Conservation (phyloP, 1,140 invertebrate genomes). For the Pseudomyrmex pallidus region DNA sequence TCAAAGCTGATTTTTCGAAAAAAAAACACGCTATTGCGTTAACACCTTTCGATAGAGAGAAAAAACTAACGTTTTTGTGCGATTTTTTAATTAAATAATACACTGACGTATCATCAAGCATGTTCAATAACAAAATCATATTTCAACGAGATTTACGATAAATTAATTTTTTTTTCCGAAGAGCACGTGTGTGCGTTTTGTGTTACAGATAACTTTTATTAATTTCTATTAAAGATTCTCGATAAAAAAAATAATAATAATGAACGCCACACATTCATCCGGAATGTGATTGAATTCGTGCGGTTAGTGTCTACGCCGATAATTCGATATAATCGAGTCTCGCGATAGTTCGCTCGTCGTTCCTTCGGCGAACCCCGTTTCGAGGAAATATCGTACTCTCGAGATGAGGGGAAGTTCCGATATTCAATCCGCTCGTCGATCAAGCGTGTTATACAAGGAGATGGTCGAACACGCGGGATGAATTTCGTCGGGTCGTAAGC, state of each 20-base stretch:
- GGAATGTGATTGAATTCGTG: background rate
- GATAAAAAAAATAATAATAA: slow-evolving; percentile 19
- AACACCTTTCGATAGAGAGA: background rate
- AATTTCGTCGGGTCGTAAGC: slow-evolving; percentile 47
- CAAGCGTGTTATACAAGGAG: slow-evolving; percentile 46
- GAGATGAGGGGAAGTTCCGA: background rate
- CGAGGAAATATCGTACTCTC: no score
- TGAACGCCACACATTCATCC: background rate
- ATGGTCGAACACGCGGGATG: slow-evolving; percentile 15
- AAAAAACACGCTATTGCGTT: background rate
- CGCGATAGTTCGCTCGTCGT: background rate
- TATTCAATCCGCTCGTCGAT: slow-evolving; percentile 26
- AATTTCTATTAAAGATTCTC: slow-evolving; percentile 3
- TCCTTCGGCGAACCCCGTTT: background rate
- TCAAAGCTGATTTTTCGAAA: background rate
- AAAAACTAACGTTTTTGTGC: background rate
- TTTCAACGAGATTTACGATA: background rate
- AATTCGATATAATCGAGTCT: slow-evolving; percentile 15
- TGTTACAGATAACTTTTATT: background rate
- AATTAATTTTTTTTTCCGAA: background rate
- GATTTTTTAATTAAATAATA: background rate
- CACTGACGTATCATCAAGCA: background rate
- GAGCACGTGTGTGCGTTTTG: background rate
- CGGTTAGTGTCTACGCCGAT: background rate
- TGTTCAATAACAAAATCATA: background rate